Conservation (phyloP, 2,888 invertebrate genomes). For the Vannuccia rotundouncinata region DNA sequence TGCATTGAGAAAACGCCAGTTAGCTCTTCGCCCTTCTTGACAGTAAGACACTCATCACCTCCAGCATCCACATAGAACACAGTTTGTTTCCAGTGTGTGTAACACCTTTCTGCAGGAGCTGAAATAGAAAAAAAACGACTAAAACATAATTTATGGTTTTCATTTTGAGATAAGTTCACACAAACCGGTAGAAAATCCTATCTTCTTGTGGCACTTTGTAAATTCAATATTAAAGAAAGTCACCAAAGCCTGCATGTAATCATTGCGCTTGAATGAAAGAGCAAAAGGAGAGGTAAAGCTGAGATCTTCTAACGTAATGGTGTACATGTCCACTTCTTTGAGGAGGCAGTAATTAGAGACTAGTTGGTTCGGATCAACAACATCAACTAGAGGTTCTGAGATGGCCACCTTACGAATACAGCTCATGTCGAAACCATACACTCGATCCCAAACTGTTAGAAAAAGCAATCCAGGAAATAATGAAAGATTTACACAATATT, state of each 20-base stretch:
- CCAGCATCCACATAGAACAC: conserved; percentile 76
- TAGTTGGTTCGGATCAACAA: conserved; percentile 95
- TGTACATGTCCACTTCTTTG: conserved; percentile 93
- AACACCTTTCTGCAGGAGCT: conserved; percentile 81
- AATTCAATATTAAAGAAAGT: conserved; percentile 99
- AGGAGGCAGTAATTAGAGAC: conserved; percentile 87
- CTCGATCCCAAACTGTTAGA: conserved; percentile 91
- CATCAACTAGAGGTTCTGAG: conserved; percentile 93
- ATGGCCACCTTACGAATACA: conserved; percentile 95
- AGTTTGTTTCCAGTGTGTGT: conserved; percentile 99
- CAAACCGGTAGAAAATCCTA: conserved; percentile 82
- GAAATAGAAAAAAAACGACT: conserved; percentile 40
- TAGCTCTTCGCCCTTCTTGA: conserved; percentile 84
- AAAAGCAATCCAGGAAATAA: too few species aligned
- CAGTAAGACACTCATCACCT: conserved; percentile 82
- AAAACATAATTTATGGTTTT: neutral
- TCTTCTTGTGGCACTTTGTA: conserved; percentile 94
- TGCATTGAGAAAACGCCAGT: conserved; percentile 83
- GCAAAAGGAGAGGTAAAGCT: conserved; percentile 74
- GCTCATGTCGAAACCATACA: conserved; percentile 99
- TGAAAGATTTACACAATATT: neutral
- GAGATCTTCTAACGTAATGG: conserved; percentile 87
- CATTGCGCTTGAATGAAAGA: conserved; percentile 67
- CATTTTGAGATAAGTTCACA: too few species aligned
- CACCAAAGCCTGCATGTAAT: conserved; percentile 93